phyloP scores from a whole-genome alignment of 2,113 vertebrate genomes.

The Oryzias melastigma region DNA sequence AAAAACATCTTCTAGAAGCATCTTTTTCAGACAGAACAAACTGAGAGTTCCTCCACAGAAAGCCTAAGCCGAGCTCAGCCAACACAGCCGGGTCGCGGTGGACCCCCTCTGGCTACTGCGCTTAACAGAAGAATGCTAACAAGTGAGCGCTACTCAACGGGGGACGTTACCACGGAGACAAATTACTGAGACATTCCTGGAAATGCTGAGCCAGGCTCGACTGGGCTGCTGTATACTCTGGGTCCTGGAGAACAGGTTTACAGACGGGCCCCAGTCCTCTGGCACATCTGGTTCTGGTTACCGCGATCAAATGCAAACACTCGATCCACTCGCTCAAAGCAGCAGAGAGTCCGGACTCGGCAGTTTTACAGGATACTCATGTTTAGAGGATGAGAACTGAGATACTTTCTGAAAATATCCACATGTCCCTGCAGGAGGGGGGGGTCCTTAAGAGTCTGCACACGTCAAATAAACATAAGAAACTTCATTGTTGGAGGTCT shows the following conservation, averaged over 20 bases:
- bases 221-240: slow-evolving; percentile 19
- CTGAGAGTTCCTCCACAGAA: background rate
- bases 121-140: slow-evolving; percentile 69
- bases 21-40: background rate
- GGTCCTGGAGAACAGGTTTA: slow-evolving; percentile 64
- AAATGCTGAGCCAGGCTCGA: slow-evolving; percentile 49
- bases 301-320: slow-evolving; percentile 67
- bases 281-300: slow-evolving; percentile 74
- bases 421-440: too few relatives aligned
- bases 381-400: too few relatives aligned
- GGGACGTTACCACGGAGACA: slow-evolving; percentile 59
- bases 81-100: slow-evolving; percentile 5
- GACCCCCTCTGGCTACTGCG: slow-evolving; percentile 37
- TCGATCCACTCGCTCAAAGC: slow-evolving; percentile 45
- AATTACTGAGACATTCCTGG: slow-evolving; percentile 60
- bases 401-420: too few relatives aligned
- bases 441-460: too few relatives aligned
- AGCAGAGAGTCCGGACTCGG: slow-evolving; percentile 33
- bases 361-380: background rate
- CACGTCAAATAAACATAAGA: too few relatives aligned
- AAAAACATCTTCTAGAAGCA: too few relatives aligned
- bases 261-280: slow-evolving; percentile 32
- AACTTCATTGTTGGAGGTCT: too few relatives aligned
- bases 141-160: slow-evolving; percentile 61
- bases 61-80: slow-evolving; percentile 2